Base-by-base conservation (phyloP, 2,113 vertebrate species). In the Monopterus albus region DNA sequence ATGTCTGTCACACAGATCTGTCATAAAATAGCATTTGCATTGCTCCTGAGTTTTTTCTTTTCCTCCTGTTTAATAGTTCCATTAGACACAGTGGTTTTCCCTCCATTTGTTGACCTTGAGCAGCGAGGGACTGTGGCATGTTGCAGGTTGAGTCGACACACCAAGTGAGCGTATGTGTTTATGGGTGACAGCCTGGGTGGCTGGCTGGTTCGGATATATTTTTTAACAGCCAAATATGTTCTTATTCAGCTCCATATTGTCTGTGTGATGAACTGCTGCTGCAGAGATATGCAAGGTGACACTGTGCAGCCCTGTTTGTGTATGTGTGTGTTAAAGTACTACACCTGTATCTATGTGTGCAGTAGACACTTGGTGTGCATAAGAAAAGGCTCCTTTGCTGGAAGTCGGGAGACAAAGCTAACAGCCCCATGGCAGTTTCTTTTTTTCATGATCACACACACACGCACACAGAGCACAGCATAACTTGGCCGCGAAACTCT, bases 371-470 rank as follows among this genome's bases (percentile, higher is more conserved):
- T 4, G 0, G 28, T 56, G 43, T 52, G 68, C 53, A 53, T 58
- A 78, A 79, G 35, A n/a, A 63, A 60, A 45, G 8, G 18, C 46
- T 72, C 20, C 59, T 58, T 68, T 72, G 60, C 71, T 65, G 55
- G 61, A 81, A 76, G 67, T 66, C 49, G 69, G 74, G 63, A 68
- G 33, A 21, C 52, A 72, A 62, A 81, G 47, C 65, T 10, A 18
- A 29, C 60, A 52, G 55, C 78, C 53, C 13, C 33, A 39, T n/a
- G 78, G 77, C 59, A 28, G 8, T 52, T 12, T 26, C 51, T 77
- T 68, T 83, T 36, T 57, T 71, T 53, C 72, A n/a, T 63, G 72
- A 77, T 82, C 38, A 53, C 20, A 71, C 29, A 59, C n/a, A 58
- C 47, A 58, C 29, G 50, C 42, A 65, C 2, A 20, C 26, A 53